Percentiles rank a stretch among this genome's conserved stretches.
These are phyloP conservation scores for Trissolcus basalis DNA, from an alignment of 1,140 invertebrate genomes.

Conservation along the genomic window DNA sequence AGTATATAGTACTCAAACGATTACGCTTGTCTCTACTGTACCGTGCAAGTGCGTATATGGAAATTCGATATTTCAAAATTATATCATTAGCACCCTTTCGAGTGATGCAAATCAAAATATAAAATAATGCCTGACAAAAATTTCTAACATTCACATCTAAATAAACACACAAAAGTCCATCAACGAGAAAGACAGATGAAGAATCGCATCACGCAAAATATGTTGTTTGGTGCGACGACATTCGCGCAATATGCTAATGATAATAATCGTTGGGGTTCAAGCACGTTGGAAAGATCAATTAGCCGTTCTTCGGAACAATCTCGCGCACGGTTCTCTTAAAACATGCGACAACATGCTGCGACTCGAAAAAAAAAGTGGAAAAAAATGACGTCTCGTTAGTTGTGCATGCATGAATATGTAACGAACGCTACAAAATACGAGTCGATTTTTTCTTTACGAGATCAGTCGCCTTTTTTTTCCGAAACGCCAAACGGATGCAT, in stretches of 20 bases:
- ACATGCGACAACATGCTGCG: conserved; percentile 37
- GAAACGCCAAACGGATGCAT: conserved; percentile 10
- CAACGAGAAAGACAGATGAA: conserved; percentile 44
- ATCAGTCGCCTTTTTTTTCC: not conserved
- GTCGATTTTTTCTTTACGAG: not conserved
- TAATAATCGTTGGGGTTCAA: conserved; percentile 72
- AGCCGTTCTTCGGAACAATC: conserved; percentile 65
- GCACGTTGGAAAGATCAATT: conserved; percentile 75
- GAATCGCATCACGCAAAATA: conserved; percentile 31
- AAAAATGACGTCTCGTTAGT: conserved; percentile 50
- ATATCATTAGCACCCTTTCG: no score
- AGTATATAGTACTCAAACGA: not conserved
- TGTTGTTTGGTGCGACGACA: conserved; percentile 48
- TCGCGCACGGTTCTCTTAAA: conserved; percentile 42
- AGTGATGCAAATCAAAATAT: no score
- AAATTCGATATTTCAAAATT: no score
- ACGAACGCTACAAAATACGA: conserved; percentile 17
- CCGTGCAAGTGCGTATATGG: no score
- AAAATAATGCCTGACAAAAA: no score
- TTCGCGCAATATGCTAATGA: conserved; percentile 70
- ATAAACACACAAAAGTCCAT: no score
- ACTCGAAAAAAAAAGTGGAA: no score
- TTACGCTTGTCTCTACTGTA: no score
- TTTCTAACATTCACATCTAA: no score
- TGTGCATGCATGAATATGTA: conserved; percentile 54